Conservation (phyloP, 2,888 invertebrate genomes). For the Fabriciana adippe region DNA sequence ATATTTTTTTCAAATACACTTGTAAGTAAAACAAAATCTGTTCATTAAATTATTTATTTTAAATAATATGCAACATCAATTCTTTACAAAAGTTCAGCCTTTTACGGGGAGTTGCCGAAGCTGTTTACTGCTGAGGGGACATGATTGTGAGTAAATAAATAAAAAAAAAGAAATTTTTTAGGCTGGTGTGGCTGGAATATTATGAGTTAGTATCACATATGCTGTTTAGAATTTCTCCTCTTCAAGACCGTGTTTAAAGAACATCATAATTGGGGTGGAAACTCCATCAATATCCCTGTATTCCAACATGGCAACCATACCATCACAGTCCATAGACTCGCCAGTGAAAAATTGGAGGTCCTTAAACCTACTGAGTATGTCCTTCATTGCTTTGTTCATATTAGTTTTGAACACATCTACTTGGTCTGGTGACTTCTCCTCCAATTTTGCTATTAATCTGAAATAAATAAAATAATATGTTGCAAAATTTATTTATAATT, state of each 20-base stretch:
- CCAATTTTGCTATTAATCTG: slow-evolving; percentile 90
- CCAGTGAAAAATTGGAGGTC: slow-evolving; percentile 96
- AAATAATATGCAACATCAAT: slow-evolving; percentile 72
- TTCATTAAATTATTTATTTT: slow-evolving; percentile 59
- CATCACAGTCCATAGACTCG: slow-evolving; percentile 96
- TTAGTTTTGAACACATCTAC: slow-evolving; percentile 94
- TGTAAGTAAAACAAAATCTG: slow-evolving; percentile 44
- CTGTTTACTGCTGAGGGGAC: slow-evolving; percentile 65
- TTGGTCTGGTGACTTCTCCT: slow-evolving; percentile 91
- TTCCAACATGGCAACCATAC: slow-evolving; percentile 96
- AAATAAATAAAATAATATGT: slow-evolving; percentile 44
- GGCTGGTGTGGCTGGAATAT: slow-evolving; percentile 61
- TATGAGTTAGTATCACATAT: slow-evolving; percentile 65
- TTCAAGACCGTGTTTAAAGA: slow-evolving; percentile 96
- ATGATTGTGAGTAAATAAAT: slow-evolving; percentile 75
- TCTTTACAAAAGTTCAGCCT: slow-evolving; percentile 80
- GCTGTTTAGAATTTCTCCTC: slow-evolving; percentile 94
- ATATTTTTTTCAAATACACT: neutral
- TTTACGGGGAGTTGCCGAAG: slow-evolving; percentile 66
- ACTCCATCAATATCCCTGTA: slow-evolving; percentile 94
- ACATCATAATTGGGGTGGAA: slow-evolving; percentile 94
- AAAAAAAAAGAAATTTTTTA: slow-evolving; percentile 61
- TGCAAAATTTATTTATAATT: too few species aligned
- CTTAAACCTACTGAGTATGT: slow-evolving; percentile 93
- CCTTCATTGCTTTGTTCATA: slow-evolving; percentile 96